Evolutionary conservation across 2,888 invertebrate species (phyloP).

Genomic region (Vanessa cardui): DNA sequence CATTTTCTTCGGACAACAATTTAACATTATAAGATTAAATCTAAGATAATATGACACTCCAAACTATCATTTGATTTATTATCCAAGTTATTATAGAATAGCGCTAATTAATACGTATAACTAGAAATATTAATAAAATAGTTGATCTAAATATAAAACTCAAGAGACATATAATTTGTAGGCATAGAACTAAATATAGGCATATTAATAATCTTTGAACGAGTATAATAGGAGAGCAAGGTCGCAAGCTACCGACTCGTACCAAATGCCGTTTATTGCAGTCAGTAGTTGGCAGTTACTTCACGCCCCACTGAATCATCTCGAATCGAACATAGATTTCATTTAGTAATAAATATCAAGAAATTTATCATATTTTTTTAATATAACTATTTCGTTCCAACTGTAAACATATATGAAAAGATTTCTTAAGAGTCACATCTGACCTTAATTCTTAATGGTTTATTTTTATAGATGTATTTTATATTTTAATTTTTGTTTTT

Average conservation of each 20-base stretch:
- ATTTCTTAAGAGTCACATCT: too few species aligned
- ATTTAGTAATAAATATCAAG: conserved; percentile 5
- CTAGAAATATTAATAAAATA: too few species aligned
- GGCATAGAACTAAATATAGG: conserved; percentile 26
- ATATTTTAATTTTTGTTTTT: too few species aligned
- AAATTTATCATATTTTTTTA: background rate
- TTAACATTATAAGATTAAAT: too few species aligned
- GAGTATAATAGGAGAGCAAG: conserved; percentile 68
- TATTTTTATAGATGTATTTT: too few species aligned
- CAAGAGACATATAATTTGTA: conserved; percentile 24
- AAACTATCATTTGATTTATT: background rate
- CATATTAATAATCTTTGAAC: conserved; percentile 50
- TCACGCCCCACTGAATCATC: conserved; percentile 46
- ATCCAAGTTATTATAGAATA: background rate
- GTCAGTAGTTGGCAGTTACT: conserved; percentile 52
- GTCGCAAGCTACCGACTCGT: conserved; percentile 55
- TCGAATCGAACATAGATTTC: background rate
- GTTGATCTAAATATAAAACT: background rate
- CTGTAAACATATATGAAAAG: too few species aligned
- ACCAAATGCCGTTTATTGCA: conserved; percentile 42
- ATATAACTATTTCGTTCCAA: background rate
- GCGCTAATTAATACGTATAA: too few species aligned
- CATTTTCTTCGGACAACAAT: too few species aligned
- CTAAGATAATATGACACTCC: too few species aligned
- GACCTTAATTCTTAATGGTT: too few species aligned